These are phyloP conservation scores for Forbesichthys papilliferus DNA, from an alignment of 2,113 vertebrate species.

Conservation along the genomic window DNA sequence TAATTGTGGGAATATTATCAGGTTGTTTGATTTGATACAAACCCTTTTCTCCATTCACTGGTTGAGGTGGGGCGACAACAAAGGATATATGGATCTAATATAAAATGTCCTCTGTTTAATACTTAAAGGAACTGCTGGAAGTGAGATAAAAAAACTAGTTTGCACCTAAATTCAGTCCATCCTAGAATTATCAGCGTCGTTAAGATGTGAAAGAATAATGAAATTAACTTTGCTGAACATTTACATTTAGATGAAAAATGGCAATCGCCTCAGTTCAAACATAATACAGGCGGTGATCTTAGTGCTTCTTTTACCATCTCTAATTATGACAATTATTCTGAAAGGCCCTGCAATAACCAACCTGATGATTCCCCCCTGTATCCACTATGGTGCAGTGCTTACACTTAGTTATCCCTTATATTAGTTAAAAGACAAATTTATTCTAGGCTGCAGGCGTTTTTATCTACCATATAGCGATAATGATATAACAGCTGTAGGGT, in stretches of 20 bases:
- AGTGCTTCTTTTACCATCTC: not conserved
- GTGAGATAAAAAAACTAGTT: too few species aligned
- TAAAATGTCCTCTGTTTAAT: not conserved
- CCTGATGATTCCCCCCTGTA: not conserved
- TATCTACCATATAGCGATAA: too few species aligned
- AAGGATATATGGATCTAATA: too few species aligned
- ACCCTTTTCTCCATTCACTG: too few species aligned
- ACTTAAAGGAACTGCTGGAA: not conserved
- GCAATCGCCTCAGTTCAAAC: not conserved
- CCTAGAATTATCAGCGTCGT: not conserved
- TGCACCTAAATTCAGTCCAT: not conserved
- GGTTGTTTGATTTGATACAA: not conserved
- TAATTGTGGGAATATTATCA: not conserved
- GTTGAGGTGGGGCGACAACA: too few species aligned
- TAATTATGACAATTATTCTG: not conserved
- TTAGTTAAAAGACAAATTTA: too few species aligned
- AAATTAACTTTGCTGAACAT: not conserved
- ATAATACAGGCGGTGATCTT: slow-evolving; percentile 3
- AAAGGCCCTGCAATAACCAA: not conserved
- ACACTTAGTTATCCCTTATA: too few species aligned
- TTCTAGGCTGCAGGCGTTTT: too few species aligned
- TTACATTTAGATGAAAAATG: slow-evolving; percentile 10
- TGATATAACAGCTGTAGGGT: too few species aligned
- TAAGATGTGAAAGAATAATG: not conserved
- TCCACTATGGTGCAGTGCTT: not conserved